A percentile compares a stretch with the other conserved stretches of the same genome.
These are phyloP conservation scores for Ormyrus thymus DNA, from an alignment of 2,888 invertebrate genomes.

Conservation along the genomic window DNA sequence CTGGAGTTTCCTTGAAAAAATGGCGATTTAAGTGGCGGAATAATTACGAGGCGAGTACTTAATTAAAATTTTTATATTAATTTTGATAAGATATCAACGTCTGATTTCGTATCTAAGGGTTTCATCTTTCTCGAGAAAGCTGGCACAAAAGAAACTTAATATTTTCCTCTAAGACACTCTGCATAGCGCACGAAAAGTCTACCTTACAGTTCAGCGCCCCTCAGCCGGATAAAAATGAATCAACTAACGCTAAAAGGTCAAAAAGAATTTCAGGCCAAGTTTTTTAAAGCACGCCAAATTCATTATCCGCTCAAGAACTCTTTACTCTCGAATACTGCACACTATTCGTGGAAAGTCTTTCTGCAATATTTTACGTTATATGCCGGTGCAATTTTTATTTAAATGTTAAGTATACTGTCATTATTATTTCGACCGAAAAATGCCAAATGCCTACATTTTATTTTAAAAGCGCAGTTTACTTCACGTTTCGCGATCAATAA, in stretches of 20 bases:
- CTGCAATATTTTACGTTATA: not conserved
- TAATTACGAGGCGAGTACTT: too few species aligned
- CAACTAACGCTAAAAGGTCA: not conserved
- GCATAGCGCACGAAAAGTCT: not conserved
- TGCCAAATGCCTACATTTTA: not conserved
- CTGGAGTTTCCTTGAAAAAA: too few species aligned
- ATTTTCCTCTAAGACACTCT: not conserved
- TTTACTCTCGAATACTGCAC: not conserved
- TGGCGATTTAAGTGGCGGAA: too few species aligned
- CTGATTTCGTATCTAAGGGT: not conserved
- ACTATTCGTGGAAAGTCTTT: not conserved
- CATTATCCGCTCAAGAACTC: not conserved
- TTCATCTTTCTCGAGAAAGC: not conserved
- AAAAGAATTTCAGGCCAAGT: not conserved
- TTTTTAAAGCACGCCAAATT: not conserved
- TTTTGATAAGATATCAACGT: not conserved
- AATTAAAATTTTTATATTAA: too few species aligned
- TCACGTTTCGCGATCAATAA: not conserved
- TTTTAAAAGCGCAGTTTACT: not conserved
- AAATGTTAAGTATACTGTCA: not conserved
- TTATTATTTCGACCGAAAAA: not conserved
- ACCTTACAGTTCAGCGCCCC: not conserved
- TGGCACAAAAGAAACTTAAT: not conserved
- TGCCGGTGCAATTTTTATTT: not conserved
- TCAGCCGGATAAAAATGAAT: not conserved